phyloP scores from a whole-genome alignment of 2,113 vertebrate species.

The Capreolus pygargus region DNA sequence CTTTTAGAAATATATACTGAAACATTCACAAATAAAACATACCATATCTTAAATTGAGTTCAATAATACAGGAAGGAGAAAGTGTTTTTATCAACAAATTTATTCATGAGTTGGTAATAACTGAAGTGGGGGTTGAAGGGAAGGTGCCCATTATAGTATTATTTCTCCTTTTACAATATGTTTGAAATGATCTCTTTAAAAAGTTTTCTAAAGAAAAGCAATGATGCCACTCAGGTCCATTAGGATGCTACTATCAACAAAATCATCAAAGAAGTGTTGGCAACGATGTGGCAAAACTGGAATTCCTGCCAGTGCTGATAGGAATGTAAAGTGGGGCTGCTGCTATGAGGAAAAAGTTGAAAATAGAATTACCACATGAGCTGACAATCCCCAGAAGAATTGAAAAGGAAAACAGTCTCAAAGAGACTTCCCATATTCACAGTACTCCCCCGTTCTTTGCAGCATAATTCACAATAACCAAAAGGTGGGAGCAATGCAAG shows the following conservation, averaged over 20 bases:
- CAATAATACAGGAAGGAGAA: background rate
- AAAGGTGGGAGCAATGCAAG: background rate
- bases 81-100: background rate
- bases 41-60: background rate
- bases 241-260: background rate
- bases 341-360: background rate
- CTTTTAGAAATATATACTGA: background rate
- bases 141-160: background rate
- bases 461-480: background rate
- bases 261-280: background rate
- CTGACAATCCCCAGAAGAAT: background rate
- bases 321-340: background rate
- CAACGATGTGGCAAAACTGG: background rate
- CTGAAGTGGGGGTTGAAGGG: background rate
- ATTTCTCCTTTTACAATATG: background rate
- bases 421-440: background rate
- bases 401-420: background rate
- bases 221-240: background rate
- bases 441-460: background rate
- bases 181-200: background rate
- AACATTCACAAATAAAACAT: background rate
- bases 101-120: background rate
- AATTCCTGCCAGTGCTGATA: background rate
- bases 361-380: background rate
- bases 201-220: background rate